Base-by-base conservation (phyloP, 2,113 vertebrate species). In the Carassius gibelio region DNA sequence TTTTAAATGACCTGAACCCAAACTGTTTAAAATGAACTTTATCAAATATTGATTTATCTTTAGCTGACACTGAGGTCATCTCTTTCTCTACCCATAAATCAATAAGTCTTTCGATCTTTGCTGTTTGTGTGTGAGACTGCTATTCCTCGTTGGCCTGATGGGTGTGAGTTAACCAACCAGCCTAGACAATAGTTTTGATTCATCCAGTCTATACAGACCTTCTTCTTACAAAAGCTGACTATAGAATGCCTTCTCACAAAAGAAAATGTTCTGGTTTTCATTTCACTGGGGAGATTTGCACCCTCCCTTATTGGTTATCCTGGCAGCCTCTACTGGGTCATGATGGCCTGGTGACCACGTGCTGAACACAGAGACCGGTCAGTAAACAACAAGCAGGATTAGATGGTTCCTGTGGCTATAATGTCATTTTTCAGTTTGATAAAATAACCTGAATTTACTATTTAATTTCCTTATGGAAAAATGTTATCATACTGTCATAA, bases 271-370 rank as follows among this genome's bases (percentile, higher is more conserved):
- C 62, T 48, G 64, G 66, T 61, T 68, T 23, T 9, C 8, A 68
- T 52, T 42, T 69, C 34, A 69, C 45, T 64, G 55, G 74, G 26
- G n/a, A 26, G 26, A 15, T 83, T 36, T 68, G 48, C 26, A 45
- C 23, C 55, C 66, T 83, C 6, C n/a, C 38, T 48, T 69, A 76
- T 84, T 89, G 91, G 86, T 80, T 85, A 85, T 87, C 52, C 89
- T n/a, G 86, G 85, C 88, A 86, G 61, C 9, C 8, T n/a, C 55
- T 15, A 14, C n/a, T 86, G 89, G 88, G 94, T 93, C 86, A 87
- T 84, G 68, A 85, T 86, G 90, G 85, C 90, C 75, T 72, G 92
- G 92, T 93, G 91, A 92, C 42, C 81, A 87, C 52, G 89, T 85
- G 91, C 88, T 92, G 89, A 75, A 88, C 84, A 48, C 85, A 72